Base-by-base conservation (phyloP, 2,113 vertebrate genomes). In the Ellobius talpinus region DNA sequence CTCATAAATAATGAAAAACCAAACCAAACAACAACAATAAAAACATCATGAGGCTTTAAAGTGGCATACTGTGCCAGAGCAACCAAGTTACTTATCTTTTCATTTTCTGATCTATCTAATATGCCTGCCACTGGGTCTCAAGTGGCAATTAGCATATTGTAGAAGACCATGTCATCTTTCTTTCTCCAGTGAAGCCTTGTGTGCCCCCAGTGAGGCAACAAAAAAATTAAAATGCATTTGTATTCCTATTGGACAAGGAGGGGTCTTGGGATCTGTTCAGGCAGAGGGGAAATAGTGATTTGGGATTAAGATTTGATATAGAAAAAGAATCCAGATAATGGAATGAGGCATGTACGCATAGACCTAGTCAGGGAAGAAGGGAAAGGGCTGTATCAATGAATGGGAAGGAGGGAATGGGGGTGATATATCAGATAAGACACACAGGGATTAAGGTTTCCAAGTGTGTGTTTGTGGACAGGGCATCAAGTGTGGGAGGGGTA, bases 151-250 rank as follows among this genome's bases (percentile, higher is more conserved):
- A 42, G 39, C 21, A 63, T 33, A 87, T 33, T n/a, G 33, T 4
- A 4, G 0, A 52, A 82, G 13, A 6, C 7, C 16, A 42, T 58
- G 8, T 55, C 52, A 74, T 16, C 26, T 65, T 11, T 47, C 3
- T 0, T 63, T 73, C 23, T 68, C 33, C n/a, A 1, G 24, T 0
- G 23, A 70, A 5, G 33, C 26, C 7, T 39, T 14, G 0, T 10
- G 1, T 42, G 39, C 5, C 17, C 4, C 2, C 7, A 36, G 11
- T 45, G 19, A 17, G 31, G 3, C 85, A 55, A 24, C 7, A 16
- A 50, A 39, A 23, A 65, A 52, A 87, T 24, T 19, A 55, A 77
- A 29, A 12, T 24, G 39, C 3, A 24, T 73, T 93, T 70, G 42
- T n/a, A 42, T 73, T 89, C 7, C 31, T 79, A 39, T 6, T 3